These are phyloP conservation scores for Mesembrinibis cayennensis DNA, from an alignment of 2,113 vertebrate species.

Conservation along the genomic window DNA sequence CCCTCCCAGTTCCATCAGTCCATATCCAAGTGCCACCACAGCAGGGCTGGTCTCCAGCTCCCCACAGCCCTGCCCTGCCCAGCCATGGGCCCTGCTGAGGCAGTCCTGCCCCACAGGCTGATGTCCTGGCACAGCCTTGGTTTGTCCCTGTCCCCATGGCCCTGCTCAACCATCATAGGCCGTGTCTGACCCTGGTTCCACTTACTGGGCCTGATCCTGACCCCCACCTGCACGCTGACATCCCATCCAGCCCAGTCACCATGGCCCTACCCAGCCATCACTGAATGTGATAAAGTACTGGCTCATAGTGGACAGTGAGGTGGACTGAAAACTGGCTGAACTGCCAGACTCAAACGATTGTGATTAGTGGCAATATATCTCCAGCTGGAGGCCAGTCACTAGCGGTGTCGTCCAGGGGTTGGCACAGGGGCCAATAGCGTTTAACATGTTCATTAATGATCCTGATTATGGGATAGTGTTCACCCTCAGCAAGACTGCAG, in stretches of 20 bases:
- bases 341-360: background rate
- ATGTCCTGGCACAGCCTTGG: background rate
- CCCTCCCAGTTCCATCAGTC: accelerated
- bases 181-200: background rate
- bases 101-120: background rate
- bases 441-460: background rate
- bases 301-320: background rate
- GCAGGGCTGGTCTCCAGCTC: background rate
- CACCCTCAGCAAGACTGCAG: background rate
- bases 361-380: background rate
- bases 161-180: background rate
- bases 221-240: accelerated
- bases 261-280: background rate
- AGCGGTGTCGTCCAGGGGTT: background rate
- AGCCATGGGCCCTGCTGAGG: background rate
- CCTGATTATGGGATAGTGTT: background rate
- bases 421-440: background rate
- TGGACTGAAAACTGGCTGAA: background rate
- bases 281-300: background rate
- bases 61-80: too few relatives aligned
- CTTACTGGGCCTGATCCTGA: background rate
- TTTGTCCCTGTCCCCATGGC: too few relatives aligned
- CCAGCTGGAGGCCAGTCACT: background rate
- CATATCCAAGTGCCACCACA: accelerated
- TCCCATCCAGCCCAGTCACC: background rate